phyloP scores from a whole-genome alignment of 2,113 vertebrate genomes.

The Paracanthobrama guichenoti region DNA sequence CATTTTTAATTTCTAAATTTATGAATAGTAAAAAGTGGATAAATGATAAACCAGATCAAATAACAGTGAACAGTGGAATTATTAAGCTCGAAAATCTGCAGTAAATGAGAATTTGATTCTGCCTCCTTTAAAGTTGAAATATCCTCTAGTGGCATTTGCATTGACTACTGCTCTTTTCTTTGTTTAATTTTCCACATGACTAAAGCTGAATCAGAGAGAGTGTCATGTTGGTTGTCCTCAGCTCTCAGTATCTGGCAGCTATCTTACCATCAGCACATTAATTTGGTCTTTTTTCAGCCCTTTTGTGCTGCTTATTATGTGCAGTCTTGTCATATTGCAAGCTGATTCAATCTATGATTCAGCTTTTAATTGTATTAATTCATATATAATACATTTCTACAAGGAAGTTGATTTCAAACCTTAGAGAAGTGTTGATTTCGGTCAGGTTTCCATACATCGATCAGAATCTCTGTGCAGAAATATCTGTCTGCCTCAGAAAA shows the following conservation, averaged over 20 bases:
- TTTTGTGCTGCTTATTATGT: neutral
- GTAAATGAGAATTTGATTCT: conserved; percentile 51
- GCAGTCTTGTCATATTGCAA: neutral
- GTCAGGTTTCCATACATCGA: neutral
- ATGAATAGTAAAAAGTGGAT: neutral
- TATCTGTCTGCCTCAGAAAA: neutral
- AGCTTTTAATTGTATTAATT: neutral
- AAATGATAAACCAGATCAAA: neutral
- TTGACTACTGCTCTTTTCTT: conserved; percentile 60
- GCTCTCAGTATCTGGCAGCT: conserved; percentile 26
- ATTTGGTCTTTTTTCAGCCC: conserved; percentile 2
- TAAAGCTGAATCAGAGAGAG: conserved; percentile 48
- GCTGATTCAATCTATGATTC: neutral
- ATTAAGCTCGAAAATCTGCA: neutral
- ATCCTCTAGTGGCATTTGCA: conserved; percentile 53
- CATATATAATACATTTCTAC: neutral
- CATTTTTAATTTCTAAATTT: neutral
- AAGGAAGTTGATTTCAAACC: neutral
- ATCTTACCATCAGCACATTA: conserved; percentile 31
- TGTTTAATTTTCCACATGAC: conserved; percentile 73
- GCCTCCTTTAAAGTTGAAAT: conserved; percentile 42
- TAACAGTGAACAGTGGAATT: no score
- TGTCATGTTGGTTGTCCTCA: conserved; percentile 24
- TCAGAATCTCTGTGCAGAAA: neutral
- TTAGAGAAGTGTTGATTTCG: neutral